Evolutionary conservation across 1,140 invertebrate genomes (phyloP), one percentile per base, ranked within the genome.

Genomic region (Theocolax elegans): DNA sequence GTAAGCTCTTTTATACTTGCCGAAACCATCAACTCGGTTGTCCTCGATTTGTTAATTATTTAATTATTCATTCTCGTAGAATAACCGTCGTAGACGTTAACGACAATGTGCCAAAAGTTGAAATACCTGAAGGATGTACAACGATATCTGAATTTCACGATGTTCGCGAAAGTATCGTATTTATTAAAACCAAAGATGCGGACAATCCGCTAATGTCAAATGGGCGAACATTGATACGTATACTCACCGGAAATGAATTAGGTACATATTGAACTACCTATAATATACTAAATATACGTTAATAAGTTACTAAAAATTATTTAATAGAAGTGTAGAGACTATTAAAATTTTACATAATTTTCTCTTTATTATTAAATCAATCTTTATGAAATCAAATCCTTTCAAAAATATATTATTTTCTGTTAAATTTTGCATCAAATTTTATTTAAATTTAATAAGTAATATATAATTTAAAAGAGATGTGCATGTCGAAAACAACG

Each of bases 81-180:
- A 84, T 91, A 15, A 89, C 88, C 29, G 84, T 95, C 49, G 78
- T 91, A 31, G 95, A 97, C 85, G 93, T 95, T 31, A 97, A 97
- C 79, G 95, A 97, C 81, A 94, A 96, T 79, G 78, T 88, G 9
- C 95, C 95, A 0, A 86, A 89, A 67, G 84, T 94, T 6, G 89
- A 90, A 40, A 77, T 93, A 68, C 90, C 91, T 2, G 81, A 87
- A 19, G 83, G 81, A 4, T 96, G 95, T 80, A 86, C 92, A 0
- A 90, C 90, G 1, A 91, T 97, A 31, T 95, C 93, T 0, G 95
- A 97, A 83, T 97, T 97, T 83, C 94, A 96, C 78, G 91, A 94
- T 73, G 79, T 90, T n/a, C 87, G 91, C 21, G 93, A 95, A 69
- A 87, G 90, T 4, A 91, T 97, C 59, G 89, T 90, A 2, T 86